Percentiles rank a stretch among this genome's conserved stretches.
These are phyloP conservation scores for Hyphantria cunea DNA, from an alignment of 1,140 invertebrate species.

Conservation along the genomic window DNA sequence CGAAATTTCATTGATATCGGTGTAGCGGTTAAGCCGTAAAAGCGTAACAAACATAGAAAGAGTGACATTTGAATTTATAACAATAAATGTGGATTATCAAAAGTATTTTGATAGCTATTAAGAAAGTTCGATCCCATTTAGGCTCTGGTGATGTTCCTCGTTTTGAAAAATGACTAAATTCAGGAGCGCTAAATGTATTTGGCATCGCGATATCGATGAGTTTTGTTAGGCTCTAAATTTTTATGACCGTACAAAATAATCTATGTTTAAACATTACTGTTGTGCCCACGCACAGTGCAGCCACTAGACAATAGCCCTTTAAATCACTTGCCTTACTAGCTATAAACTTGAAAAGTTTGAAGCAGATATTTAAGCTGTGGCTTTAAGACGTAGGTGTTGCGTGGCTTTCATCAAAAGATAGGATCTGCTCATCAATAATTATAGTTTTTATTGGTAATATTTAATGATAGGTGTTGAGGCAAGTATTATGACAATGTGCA, in stretches of 20 bases:
- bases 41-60: no score
- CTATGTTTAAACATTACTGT: constrained; percentile 16
- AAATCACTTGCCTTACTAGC: constrained; percentile 26
- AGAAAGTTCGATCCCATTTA: no score
- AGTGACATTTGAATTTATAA: no score
- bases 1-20: no score
- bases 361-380: constrained; percentile 1
- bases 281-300: constrained; percentile 12
- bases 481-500: no score
- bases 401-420: constrained; percentile 2
- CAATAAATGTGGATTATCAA: no score
- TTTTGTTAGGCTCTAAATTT: not conserved
- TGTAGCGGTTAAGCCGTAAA: no score
- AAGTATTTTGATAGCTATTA: no score
- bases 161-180: no score
- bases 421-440: constrained; percentile 2
- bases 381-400: constrained; percentile 5
- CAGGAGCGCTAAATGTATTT: no score
- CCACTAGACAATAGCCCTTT: constrained; percentile 14
- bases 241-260: constrained; percentile 20
- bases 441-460: constrained; percentile 18
- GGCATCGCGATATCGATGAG: no score
- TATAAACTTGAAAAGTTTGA: constrained; percentile 12
- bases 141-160: no score
- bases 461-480: constrained; percentile 5